phyloP scores from a whole-genome alignment of 2,888 invertebrate genomes.

The Sarcophaga subvicina region DNA sequence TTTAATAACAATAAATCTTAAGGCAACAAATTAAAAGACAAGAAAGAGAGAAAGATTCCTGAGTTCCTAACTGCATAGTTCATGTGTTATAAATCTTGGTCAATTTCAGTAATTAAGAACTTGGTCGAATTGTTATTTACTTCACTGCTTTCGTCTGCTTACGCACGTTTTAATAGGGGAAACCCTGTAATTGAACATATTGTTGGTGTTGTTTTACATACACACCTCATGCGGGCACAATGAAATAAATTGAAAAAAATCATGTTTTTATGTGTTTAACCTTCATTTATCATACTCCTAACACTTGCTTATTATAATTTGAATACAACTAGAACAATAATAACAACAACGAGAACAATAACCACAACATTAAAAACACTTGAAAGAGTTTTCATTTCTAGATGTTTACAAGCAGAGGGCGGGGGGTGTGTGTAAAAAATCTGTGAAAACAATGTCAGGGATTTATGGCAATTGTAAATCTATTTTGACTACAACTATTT shows the following conservation, averaged over 20 bases:
- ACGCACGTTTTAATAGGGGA: background rate
- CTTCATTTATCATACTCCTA: slow-evolving; percentile 36
- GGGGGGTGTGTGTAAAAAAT: slow-evolving; percentile 19
- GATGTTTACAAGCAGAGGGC: no score
- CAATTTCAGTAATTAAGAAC: slow-evolving; percentile 20
- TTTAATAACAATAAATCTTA: no score
- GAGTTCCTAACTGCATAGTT: no score
- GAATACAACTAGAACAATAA: background rate
- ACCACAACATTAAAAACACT: background rate
- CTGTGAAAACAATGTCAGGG: slow-evolving; percentile 50
- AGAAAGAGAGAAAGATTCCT: no score
- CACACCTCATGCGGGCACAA: background rate
- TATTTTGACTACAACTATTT: slow-evolving; percentile 13
- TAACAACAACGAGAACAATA: background rate
- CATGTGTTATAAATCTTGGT: slow-evolving; percentile 9
- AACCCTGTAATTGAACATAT: slow-evolving; percentile 3
- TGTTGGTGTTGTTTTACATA: slow-evolving; percentile 1
- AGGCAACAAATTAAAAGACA: no score
- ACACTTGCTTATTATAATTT: background rate
- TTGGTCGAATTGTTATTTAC: slow-evolving; percentile 3
- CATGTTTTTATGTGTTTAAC: slow-evolving; percentile 37
- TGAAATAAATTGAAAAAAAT: slow-evolving; percentile 10
- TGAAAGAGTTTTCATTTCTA: background rate
- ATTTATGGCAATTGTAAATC: slow-evolving; percentile 56
- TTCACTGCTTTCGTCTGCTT: background rate